Base-by-base conservation (phyloP, 2,797 vertebrate species). In the Pseudochaenichthys georgianus region DNA sequence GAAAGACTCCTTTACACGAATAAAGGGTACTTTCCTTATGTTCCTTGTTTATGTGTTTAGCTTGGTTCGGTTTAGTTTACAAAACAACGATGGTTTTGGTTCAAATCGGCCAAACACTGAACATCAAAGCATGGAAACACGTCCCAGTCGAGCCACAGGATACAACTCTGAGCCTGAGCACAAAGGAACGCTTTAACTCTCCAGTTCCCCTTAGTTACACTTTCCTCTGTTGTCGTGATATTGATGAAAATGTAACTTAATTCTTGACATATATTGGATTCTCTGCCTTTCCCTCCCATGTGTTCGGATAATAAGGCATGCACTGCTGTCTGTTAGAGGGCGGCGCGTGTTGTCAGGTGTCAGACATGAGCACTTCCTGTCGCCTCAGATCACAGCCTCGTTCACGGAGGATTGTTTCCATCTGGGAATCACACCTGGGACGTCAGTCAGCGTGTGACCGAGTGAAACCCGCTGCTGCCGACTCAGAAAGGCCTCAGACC, bases 341-440 rank as follows among this genome's bases (percentile, higher is more conserved):
- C 13, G 54, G 21, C 0, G 47, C 15, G 69, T 71, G 68, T 76
- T 50, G 74, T 81, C 72, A 86, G 70, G 66, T 45, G 79, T 73
- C 83, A 78, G 64, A 51, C 23, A 71, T 6, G 38, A 71, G 48
- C 75, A 47, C 75, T 70, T 60, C 31, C 72, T 66, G 75, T 73
- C 72, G 4, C 48, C 17, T 67, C 65, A 21, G 50, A 86, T 86
- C 76, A 68, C 15, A 57, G 64, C 61, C 4, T 34, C 70, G 57
- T 68, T 45, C 67, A 62, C 54, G 17, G 46, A 34, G 45, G 42
- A 58, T 78, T 23, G 72, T 73, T 74, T 7, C 43, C 66, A 54
- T 73, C 64, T 6, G 38, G 64, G 65, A 72, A 41, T 73, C 75
- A 3, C 78, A 83, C 85, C 86, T 82, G 72, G 59, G 11, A 62